Percentiles rank a stretch among this genome's conserved stretches.
Evolutionary conservation across 2,797 vertebrate species (phyloP).

Genomic region (Acipenser oxyrinchus): DNA sequence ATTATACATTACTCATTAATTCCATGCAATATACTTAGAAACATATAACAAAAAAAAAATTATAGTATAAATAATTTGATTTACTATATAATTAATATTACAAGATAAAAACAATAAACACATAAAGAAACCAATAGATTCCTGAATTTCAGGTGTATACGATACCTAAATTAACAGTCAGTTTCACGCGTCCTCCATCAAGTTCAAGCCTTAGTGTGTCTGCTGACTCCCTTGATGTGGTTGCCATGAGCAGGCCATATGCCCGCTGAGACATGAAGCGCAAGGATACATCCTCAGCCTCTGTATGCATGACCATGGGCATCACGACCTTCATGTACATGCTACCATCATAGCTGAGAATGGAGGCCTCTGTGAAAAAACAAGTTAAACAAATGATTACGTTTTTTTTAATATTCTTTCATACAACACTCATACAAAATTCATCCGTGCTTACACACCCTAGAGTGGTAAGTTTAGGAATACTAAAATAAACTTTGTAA

Average conservation of each 20-base stretch:
- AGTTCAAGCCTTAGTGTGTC: slow-evolving; percentile 89
- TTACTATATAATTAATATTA: slow-evolving; percentile 19
- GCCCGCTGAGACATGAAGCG: slow-evolving; percentile 94
- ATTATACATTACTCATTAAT: background rate
- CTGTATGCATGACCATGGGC: slow-evolving; percentile 85
- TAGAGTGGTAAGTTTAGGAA: no score
- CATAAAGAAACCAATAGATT: slow-evolving; percentile 46
- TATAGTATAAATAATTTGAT: slow-evolving; percentile 37
- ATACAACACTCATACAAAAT: no score
- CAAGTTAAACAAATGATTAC: no score
- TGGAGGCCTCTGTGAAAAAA: slow-evolving; percentile 75
- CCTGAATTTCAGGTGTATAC: slow-evolving; percentile 45
- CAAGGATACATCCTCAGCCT: slow-evolving; percentile 92
- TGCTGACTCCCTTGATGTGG: slow-evolving; percentile 84
- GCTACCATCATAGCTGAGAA: slow-evolving; percentile 88
- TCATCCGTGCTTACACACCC: no score
- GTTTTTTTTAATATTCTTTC: no score
- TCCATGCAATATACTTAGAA: slow-evolving; percentile 26
- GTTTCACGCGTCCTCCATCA: slow-evolving; percentile 87
- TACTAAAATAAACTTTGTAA: no score
- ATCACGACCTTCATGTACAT: slow-evolving; percentile 98
- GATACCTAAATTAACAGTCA: slow-evolving; percentile 97
- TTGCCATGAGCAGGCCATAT: slow-evolving; percentile 87
- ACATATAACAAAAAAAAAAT: slow-evolving; percentile 21
- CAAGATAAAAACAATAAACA: slow-evolving; percentile 36